Conservation (phyloP, 2,888 invertebrate species). For the Callyntrura sp. region DNA sequence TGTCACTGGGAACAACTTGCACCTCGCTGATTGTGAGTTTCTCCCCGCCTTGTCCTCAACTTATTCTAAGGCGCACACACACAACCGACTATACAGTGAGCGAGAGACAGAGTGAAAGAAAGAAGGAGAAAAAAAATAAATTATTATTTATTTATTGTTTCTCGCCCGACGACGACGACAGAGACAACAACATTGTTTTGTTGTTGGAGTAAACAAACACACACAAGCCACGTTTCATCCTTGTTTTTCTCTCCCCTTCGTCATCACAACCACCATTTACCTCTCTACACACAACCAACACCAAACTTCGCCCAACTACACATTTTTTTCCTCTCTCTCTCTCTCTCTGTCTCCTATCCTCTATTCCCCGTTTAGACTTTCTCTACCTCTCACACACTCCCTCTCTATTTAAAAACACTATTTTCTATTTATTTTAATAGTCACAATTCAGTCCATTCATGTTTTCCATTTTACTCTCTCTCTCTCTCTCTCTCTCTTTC, state of each 20-base stretch:
- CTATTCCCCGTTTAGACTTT: neutral
- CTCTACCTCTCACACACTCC: no score
- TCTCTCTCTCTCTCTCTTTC: slow-evolving; percentile 28
- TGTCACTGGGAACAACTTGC: slow-evolving; percentile 11
- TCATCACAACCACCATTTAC: neutral
- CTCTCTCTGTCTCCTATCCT: neutral
- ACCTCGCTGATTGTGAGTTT: slow-evolving; percentile 29
- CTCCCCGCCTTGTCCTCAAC: neutral
- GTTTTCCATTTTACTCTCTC: neutral
- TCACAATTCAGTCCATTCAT: slow-evolving; percentile 23
- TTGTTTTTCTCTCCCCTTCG: slow-evolving; percentile 26
- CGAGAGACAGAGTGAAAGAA: no score
- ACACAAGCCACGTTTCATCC: slow-evolving; percentile 48
- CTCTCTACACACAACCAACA: neutral
- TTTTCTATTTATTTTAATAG: neutral
- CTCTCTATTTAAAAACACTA: no score
- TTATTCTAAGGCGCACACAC: neutral
- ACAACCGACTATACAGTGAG: no score
- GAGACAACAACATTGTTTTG: neutral
- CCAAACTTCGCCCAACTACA: slow-evolving; percentile 44
- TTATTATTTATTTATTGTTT: slow-evolving; percentile 36
- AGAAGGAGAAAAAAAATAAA: slow-evolving; percentile 18
- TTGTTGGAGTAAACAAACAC: slow-evolving; percentile 52
- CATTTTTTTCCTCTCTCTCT: slow-evolving; percentile 51
- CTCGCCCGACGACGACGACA: slow-evolving; percentile 23